phyloP scores from a whole-genome alignment of 2,113 vertebrate species.

The Cricetomys ansorgei region DNA sequence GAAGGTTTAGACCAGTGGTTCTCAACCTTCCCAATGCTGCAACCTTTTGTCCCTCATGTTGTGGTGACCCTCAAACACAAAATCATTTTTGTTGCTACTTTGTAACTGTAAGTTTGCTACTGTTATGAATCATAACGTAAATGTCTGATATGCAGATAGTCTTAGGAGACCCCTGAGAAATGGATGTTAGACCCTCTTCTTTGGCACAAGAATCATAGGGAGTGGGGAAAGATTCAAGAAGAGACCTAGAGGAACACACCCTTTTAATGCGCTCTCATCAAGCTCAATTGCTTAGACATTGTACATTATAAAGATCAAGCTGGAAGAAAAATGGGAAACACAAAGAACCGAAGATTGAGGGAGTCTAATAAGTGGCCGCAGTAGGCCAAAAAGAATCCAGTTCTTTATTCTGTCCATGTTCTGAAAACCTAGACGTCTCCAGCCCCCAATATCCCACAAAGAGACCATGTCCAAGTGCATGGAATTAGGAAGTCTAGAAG shows the following conservation, averaged over 20 bases:
- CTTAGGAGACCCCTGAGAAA: too few species aligned
- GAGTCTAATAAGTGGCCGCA: not conserved
- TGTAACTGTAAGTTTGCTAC: too few species aligned
- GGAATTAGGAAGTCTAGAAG: not conserved
- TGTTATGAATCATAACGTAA: too few species aligned
- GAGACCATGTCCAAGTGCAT: not conserved
- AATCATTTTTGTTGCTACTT: too few species aligned
- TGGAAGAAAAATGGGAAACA: not conserved
- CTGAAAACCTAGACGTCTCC: not conserved
- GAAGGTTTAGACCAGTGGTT: not conserved
- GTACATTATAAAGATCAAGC: not conserved
- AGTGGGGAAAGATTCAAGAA: not conserved
- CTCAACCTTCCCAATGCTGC: too few species aligned
- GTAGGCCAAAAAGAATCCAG: not conserved
- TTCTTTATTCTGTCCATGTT: not conserved
- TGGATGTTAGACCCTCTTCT: not conserved
- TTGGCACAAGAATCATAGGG: not conserved
- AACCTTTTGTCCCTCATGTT: too few species aligned
- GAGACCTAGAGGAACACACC: not conserved
- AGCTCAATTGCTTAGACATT: not conserved
- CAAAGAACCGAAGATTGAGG: not conserved
- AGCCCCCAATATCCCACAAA: not conserved
- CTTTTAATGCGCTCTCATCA: not conserved
- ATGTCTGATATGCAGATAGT: too few species aligned
- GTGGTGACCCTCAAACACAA: too few species aligned